A percentile compares a stretch with the other conserved stretches of the same genome.
Conservation (phyloP, 2,113 vertebrate species). For the Prionailurus viverrinus region DNA sequence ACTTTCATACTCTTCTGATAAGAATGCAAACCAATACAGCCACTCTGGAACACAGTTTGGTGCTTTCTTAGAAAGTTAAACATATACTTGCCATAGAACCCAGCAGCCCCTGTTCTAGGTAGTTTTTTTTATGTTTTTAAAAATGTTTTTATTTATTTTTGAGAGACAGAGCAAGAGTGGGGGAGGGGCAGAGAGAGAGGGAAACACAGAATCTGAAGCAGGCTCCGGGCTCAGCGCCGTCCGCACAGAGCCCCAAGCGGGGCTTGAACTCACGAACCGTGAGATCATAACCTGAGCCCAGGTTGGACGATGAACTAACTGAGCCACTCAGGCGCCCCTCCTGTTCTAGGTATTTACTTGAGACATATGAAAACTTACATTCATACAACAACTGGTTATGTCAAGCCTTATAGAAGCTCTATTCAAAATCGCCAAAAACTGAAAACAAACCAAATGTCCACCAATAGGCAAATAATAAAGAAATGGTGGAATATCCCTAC, state of each 20-base stretch:
- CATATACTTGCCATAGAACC: neutral
- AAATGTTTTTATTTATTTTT: too few species aligned
- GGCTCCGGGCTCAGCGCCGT: too few species aligned
- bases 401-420: neutral
- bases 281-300: too few species aligned
- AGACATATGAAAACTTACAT: neutral
- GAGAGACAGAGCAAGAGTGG: too few species aligned
- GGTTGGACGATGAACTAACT: too few species aligned
- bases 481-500: neutral
- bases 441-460: neutral
- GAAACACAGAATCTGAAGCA: too few species aligned
- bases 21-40: neutral
- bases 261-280: too few species aligned
- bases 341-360: neutral
- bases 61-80: neutral
- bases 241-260: too few species aligned
- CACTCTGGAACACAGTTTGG: neutral
- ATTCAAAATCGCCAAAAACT: neutral
- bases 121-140: neutral
- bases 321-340: too few species aligned
- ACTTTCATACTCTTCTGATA: too few species aligned
- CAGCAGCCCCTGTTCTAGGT: neutral
- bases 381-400: neutral
- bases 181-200: too few species aligned
- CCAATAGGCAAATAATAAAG: neutral